A percentile compares a stretch with the other conserved stretches of the same genome.
These are phyloP conservation scores for Piprites chloris DNA, from an alignment of 2,113 vertebrate genomes.

Conservation along the genomic window DNA sequence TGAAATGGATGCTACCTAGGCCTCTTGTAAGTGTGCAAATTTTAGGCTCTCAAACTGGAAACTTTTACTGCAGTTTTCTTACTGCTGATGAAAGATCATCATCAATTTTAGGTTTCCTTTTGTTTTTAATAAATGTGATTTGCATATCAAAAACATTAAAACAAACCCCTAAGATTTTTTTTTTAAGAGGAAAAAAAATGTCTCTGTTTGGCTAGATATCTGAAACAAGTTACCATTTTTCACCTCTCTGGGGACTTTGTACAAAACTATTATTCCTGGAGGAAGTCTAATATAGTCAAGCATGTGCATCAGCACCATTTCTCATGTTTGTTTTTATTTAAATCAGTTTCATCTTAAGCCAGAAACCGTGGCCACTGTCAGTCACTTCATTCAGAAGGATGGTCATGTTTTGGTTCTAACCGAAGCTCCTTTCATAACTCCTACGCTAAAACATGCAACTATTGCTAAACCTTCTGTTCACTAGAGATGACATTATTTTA, in stretches of 20 bases:
- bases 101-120: not conserved
- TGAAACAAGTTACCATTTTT: not conserved
- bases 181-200: not conserved
- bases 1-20: not conserved
- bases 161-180: not conserved
- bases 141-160: not conserved
- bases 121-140: not conserved
- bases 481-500: slow-evolving; percentile 88
- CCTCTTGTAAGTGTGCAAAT: not conserved
- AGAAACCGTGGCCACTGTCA: not conserved
- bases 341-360: not conserved
- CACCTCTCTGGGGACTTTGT: not conserved
- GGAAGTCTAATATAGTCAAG: not conserved
- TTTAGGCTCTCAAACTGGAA: not conserved
- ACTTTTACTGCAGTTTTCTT: not conserved
- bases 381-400: not conserved
- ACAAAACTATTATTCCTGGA: not conserved
- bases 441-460: slow-evolving; percentile 23
- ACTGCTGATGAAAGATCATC: not conserved
- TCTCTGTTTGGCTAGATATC: not conserved
- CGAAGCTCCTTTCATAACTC: not conserved
- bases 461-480: slow-evolving; percentile 68
- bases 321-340: slow-evolving; percentile 40
- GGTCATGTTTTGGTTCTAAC: slow-evolving; percentile 18
- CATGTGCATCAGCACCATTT: not conserved